Percentiles rank a stretch among this genome's conserved stretches.
These are phyloP conservation scores for Meloidogyne hapla DNA, from an alignment of 1,140 invertebrate genomes.

Conservation along the genomic window DNA sequence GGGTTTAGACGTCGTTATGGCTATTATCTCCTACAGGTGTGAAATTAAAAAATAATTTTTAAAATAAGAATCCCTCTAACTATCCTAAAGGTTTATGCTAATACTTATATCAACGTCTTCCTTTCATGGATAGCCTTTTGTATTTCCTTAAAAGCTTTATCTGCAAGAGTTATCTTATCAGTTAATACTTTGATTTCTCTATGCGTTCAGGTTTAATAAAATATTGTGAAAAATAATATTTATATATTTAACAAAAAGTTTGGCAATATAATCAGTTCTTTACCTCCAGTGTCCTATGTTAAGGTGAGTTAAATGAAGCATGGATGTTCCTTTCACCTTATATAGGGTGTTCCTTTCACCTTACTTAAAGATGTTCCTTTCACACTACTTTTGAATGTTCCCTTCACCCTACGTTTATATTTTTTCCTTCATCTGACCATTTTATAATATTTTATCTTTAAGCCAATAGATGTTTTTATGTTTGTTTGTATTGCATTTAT, in stretches of 20 bases:
- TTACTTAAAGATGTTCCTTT: too few relatives aligned
- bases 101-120: slow-evolving; percentile 60
- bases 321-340: too few relatives aligned
- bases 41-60: too few relatives aligned
- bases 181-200: slow-evolving; percentile 64
- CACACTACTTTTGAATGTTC: too few relatives aligned
- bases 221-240: neutral
- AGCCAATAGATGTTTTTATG: slow-evolving; percentile 63
- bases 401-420: neutral
- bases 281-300: slow-evolving; percentile 63
- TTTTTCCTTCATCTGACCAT: too few relatives aligned
- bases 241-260: slow-evolving; percentile 41
- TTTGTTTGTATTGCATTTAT: slow-evolving; percentile 62
- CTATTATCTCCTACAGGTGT: slow-evolving; percentile 57
- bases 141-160: slow-evolving; percentile 61
- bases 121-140: slow-evolving; percentile 62
- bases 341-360: too few relatives aligned
- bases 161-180: slow-evolving; percentile 59
- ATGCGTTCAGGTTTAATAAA: slow-evolving; percentile 52
- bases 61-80: too few relatives aligned
- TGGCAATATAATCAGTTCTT: slow-evolving; percentile 59
- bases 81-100: slow-evolving; percentile 53
- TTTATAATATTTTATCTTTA: neutral
- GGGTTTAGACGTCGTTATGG: slow-evolving; percentile 56
- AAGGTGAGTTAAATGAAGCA: slow-evolving; percentile 42